Evolutionary conservation across 2,888 invertebrate species (phyloP).

Genomic region (Torymus tubicola): DNA sequence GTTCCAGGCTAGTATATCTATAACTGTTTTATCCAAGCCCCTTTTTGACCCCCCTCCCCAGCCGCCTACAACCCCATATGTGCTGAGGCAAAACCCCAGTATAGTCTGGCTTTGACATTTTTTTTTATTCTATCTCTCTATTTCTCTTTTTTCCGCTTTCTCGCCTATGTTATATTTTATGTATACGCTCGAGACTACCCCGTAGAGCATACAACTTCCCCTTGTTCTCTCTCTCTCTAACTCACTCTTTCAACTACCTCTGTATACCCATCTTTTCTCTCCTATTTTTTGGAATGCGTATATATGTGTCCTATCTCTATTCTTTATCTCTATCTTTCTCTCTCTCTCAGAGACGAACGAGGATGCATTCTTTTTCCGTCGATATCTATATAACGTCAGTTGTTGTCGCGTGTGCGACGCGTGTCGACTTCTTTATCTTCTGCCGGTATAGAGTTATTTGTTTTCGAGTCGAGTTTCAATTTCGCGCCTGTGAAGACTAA

Average conservation of each 20-base stretch:
- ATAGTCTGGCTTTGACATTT: constrained; percentile 36
- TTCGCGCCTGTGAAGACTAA: too few relatives aligned
- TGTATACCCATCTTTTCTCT: too few relatives aligned
- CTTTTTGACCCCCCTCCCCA: too few relatives aligned
- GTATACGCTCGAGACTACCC: not conserved
- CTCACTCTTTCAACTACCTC: constrained; percentile 25
- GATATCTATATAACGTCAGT: not conserved
- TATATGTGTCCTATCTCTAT: constrained; percentile 20
- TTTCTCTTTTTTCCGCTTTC: not conserved
- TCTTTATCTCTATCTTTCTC: too few relatives aligned
- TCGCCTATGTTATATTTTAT: constrained; percentile 13
- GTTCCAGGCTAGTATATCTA: too few relatives aligned
- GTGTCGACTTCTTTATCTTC: too few relatives aligned
- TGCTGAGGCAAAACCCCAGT: constrained; percentile 35
- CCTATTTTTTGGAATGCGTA: constrained; percentile 25
- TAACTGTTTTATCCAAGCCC: too few relatives aligned
- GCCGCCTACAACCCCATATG: constrained; percentile 10
- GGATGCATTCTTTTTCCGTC: not conserved
- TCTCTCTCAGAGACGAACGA: constrained; percentile 9
- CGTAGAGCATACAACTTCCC: not conserved
- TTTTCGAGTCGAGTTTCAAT: too few relatives aligned
- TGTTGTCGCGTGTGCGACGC: too few relatives aligned
- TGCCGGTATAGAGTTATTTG: too few relatives aligned
- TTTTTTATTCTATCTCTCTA: constrained; percentile 36
- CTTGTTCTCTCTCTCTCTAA: constrained; percentile 37